Evolutionary conservation across 53 echinoderm and acorn worm species (phyloP).

Genomic region (Arbacia lixula): DNA sequence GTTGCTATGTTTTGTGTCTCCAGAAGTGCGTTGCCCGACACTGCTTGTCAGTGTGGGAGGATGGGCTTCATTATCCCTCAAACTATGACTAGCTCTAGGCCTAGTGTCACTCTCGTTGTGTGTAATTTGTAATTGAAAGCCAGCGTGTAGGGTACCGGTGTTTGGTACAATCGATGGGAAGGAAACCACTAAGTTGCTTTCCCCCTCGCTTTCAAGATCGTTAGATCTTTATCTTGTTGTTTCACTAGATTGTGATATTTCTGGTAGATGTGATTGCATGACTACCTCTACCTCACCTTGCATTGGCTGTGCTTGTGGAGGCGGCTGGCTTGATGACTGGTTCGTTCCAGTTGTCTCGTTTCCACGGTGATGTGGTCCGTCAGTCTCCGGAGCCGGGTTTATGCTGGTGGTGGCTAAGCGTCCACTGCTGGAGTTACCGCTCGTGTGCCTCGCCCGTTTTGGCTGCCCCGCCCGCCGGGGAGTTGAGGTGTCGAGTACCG

Average conservation of each 20-base stretch:
- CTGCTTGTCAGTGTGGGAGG: neutral
- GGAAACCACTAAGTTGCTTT: constrained; percentile 9
- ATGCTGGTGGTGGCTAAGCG: neutral
- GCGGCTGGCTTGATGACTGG: neutral
- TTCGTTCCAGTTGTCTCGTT: constrained; percentile 7
- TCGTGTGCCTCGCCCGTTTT: neutral
- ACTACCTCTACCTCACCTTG: constrained; percentile 11
- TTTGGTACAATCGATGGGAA: constrained; percentile 17
- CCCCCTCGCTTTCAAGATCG: constrained; percentile 1
- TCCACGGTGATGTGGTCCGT: constrained; percentile 14
- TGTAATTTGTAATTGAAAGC: neutral
- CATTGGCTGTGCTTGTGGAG: constrained; percentile 8
- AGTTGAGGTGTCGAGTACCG: constrained; percentile 15
- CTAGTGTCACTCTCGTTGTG: neutral
- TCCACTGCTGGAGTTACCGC: neutral
- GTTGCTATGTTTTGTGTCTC: no score
- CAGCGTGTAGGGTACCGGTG: constrained; percentile 17
- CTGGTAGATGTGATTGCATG: neutral
- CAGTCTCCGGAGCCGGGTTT: neutral
- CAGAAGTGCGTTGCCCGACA: constrained; percentile 23
- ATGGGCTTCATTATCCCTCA: constrained; percentile 15
- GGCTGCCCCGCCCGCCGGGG: neutral
- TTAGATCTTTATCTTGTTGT: neutral
- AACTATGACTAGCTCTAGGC: neutral
- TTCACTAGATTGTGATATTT: neutral